Evolutionary conservation across 2,888 invertebrate species (phyloP).

Genomic region (Lithophane ornitopus): DNA sequence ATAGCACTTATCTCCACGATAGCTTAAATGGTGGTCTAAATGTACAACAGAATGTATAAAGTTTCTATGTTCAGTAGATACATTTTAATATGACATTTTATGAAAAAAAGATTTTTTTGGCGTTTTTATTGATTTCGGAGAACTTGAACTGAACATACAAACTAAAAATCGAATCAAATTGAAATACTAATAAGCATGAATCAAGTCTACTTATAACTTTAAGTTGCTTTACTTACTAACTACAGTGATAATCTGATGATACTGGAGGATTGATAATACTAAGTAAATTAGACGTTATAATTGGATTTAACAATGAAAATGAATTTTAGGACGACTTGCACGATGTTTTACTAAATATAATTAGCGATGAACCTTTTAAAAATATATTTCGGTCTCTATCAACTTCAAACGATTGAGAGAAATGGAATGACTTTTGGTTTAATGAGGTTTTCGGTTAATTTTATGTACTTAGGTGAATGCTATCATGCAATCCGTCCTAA

Average conservation of each 20-base stretch:
- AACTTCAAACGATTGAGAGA: background rate
- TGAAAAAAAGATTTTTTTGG: background rate
- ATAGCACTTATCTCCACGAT: conserved; percentile 49
- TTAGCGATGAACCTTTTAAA: background rate
- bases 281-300: background rate
- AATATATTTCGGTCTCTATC: background rate
- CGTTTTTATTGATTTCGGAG: background rate
- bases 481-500: conserved; percentile 6
- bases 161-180: conserved; percentile 28
- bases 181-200: conserved; percentile 46
- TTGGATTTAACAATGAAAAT: conserved; percentile 3
- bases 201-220: conserved; percentile 39
- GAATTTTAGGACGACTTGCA: background rate
- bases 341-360: background rate
- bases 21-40: conserved; percentile 19
- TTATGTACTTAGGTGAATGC: too few relatives aligned
- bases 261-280: conserved; percentile 45
- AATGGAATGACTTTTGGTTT: background rate
- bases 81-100: background rate
- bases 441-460: too few relatives aligned
- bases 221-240: conserved; percentile 39
- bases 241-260: conserved; percentile 45
- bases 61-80: conserved; percentile 31
- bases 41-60: conserved; percentile 22
- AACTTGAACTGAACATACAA: conserved; percentile 34